Percentiles rank a stretch among this genome's conserved stretches.
phyloP scores from a whole-genome alignment of 2,888 invertebrate genomes.

The Argyresthia goedartella region DNA sequence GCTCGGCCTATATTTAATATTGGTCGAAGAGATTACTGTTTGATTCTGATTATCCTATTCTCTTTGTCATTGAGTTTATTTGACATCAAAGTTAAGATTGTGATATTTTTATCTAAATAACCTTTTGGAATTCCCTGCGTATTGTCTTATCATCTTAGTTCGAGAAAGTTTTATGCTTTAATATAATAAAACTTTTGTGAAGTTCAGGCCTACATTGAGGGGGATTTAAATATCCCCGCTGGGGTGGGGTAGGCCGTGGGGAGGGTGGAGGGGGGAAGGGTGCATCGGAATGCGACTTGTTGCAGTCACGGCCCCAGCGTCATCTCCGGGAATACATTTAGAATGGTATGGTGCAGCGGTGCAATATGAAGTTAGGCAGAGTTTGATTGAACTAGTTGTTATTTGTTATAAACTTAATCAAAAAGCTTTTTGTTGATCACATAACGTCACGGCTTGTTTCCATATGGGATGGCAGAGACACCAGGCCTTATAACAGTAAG shows the following conservation, averaged over 20 bases:
- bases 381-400: not conserved
- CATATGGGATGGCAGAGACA: too few species aligned
- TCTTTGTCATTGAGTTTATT: too few species aligned
- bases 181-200: too few species aligned
- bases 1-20: constrained; percentile 2
- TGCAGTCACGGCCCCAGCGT: constrained; percentile 35
- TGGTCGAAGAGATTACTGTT: not conserved
- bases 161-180: too few species aligned
- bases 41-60: not conserved
- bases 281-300: constrained; percentile 24
- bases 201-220: constrained; percentile 19
- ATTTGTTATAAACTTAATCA: not conserved
- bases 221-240: not conserved
- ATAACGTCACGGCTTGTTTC: too few species aligned
- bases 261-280: constrained; percentile 17
- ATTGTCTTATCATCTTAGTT: not conserved
- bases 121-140: not conserved
- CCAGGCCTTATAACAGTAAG: too few species aligned
- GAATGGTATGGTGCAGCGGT: too few species aligned
- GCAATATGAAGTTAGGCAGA: too few species aligned
- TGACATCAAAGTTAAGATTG: too few species aligned
- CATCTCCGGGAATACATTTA: not conserved
- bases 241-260: constrained; percentile 9
- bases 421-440: too few species aligned
- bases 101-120: too few species aligned